Base-by-base conservation (phyloP, 2,113 vertebrate species). In the Stictonetta naevosa region DNA sequence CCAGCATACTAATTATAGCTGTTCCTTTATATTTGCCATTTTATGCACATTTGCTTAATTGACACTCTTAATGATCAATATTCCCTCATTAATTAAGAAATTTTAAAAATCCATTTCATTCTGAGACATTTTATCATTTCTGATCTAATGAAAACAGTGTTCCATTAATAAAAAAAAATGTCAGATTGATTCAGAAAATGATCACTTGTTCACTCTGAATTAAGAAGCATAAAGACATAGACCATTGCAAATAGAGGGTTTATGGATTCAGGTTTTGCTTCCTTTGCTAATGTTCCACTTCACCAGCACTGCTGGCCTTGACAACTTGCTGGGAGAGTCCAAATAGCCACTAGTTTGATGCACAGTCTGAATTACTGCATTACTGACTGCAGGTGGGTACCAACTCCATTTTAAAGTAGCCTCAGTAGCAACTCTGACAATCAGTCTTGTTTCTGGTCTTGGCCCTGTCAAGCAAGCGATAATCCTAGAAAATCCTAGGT, bases 31-130 rank as follows among this genome's bases (percentile, higher is more conserved):
- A 92, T 88, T 86, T 79, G 77, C 64, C 33, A 66, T 90, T 92
- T 92, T 79, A 94, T 81, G 62, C 68, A 50, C 81, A 93, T 94
- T 89, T 95, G 48, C 76, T 95, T 96, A 96, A 84, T 40, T 95
- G 66, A 90, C 64, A 86, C 20, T 36, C n/a, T 67, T 96, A 94
- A 91, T 88, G 79, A 91, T 86, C 80, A 95, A 92, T 77, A 95
- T 83, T 93, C 85, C 33, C 60, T 82, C 69, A 93, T 95, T 96
- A 89, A 93, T 95, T 92, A 92, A 83, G 29, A 92, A 75, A 74
- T 93, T 71, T 68, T 7, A 33, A 95, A 95, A 94, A n/a, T 31
- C 40, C 46, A 67, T 84, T 90, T 67, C 23, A 95, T 84, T 81
- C 64, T 64, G 20, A 91, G 63, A 89, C 40, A 83, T 80, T 94